Conservation (phyloP, 2,888 invertebrate genomes). For the Eretmocerus hayati region DNA sequence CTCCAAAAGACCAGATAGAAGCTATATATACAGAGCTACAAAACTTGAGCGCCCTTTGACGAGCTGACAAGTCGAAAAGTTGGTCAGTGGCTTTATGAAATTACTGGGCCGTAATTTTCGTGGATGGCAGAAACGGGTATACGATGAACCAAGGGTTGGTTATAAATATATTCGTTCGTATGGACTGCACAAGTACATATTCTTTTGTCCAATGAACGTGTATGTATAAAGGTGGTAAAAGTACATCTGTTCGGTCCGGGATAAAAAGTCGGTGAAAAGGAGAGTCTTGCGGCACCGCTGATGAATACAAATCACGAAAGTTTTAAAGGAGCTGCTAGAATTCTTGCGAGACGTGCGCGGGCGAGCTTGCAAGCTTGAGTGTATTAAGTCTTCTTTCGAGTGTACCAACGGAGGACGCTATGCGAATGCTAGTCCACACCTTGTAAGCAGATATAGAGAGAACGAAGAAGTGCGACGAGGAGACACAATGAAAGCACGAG, state of each 20-base stretch:
- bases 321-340: constrained; percentile 7
- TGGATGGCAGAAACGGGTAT: not conserved
- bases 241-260: too few relatives aligned
- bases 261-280: not conserved
- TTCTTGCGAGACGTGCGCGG: not conserved
- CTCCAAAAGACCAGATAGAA: not conserved
- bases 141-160: not conserved
- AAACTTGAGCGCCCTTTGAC: not conserved
- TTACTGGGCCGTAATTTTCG: not conserved
- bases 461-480: not conserved
- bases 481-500: constrained; percentile 11
- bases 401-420: too few relatives aligned
- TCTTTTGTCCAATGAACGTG: not conserved
- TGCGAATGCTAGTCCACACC: too few relatives aligned
- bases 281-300: constrained; percentile 16
- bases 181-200: not conserved
- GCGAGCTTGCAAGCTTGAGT: not conserved
- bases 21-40: not conserved
- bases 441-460: not conserved
- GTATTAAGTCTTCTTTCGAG: too few relatives aligned
- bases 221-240: not conserved
- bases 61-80: constrained; percentile 10
- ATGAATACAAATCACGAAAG: constrained; percentile 17
- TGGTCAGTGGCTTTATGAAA: constrained; percentile 4
- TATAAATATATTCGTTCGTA: too few relatives aligned